Evolutionary conservation across 2,888 invertebrate species (phyloP), one percentile per base, ranked within the genome.

Genomic region (Gastrophysa polygoni): DNA sequence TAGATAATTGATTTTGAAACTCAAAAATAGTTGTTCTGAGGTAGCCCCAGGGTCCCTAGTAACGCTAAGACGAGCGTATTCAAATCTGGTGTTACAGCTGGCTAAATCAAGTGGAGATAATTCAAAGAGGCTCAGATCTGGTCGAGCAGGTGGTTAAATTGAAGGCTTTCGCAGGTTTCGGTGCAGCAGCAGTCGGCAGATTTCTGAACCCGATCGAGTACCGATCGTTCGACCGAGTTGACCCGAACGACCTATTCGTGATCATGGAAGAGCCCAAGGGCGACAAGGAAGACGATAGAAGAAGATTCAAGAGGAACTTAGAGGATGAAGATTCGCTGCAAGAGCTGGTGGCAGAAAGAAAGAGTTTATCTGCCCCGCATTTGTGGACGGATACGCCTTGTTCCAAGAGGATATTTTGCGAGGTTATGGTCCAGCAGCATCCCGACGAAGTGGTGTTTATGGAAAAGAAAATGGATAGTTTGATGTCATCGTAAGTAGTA

Each of bases 381-480:
- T 73, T 90, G 73, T 92, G 91, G 92, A 85, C 87, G 28, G 88
- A 90, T 78, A 90, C 91, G 1, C 89, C 89, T 57, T 92, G 92
- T 76, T 90, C 92, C 2, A 91, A 92, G 77, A 86, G 85, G 73
- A 86, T 91, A 68, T 91, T 92, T 81, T 92, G 92, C 79, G 88
- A 90, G 73, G 88, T 89, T 46, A 88, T 92, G 84, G 82, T 89
- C 43, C 84, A 86, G 61, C 90, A 91, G 71, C 83, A 87, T 54
- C 85, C 87, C 1, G 91, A 92, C 75, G 88, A 90, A 24, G 82
- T 89, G 64, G 85, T 88, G 68, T 83, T 89, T 46, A 91, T 91
- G 91, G 91, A 92, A 82, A 92, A 92, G 82, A 90, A 90, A 78
- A 91, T 92, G 89, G 87, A 88, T 73, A 86, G 88, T 51, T 83